Base-by-base conservation (phyloP, 2,113 vertebrate species). In the Heloderma charlesbogerti region DNA sequence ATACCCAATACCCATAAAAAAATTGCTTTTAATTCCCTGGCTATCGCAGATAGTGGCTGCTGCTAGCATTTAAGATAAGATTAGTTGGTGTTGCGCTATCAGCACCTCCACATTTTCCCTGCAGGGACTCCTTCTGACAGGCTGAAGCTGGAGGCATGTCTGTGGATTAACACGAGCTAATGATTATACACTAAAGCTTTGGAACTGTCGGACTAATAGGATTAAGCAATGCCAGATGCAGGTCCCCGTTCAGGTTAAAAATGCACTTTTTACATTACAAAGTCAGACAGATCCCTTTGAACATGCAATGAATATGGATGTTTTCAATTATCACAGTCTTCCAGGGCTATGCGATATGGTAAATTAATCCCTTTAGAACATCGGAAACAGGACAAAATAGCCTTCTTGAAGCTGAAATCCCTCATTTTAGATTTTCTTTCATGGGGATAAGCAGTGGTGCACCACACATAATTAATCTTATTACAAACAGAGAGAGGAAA, bases 291-390 rank as follows among this genome's bases (percentile, higher is more conserved):
- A 98, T 98, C 97, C 97, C 98, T 98, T 98, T 98, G 98, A 98
- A 98, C 98, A 98, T 98, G 98, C 98, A 98, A 98, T 98, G 98
- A 98, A 98, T 98, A 98, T 98, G 98, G 98, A 98, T 98, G 98
- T 98, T 98, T 98, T 98, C 98, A 98, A 98, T 98, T 98, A 98
- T 98, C 98, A 98, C 98, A 98, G 98, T 98, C 98, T 98, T 98
- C 98, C 98, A 98, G 98, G 97, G 98, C 97, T 98, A 98, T 98
- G 98, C 95, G 97, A 98, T 98, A 98, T 98, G 97, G 97, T 98
- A 98, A 98, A 98, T 98, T 98, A 98, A 98, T 98, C 98, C 98
- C 98, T 98, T 98, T 98, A 98, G 97, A 98, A 98, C 98, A 98
- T 98, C 97, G 96, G 98, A 98, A 98, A 98, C 97, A 98, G 98